Evolutionary conservation across 2,888 invertebrate species (phyloP), one percentile per base, ranked within the genome.

Genomic region (Sarcophaga variegata): DNA sequence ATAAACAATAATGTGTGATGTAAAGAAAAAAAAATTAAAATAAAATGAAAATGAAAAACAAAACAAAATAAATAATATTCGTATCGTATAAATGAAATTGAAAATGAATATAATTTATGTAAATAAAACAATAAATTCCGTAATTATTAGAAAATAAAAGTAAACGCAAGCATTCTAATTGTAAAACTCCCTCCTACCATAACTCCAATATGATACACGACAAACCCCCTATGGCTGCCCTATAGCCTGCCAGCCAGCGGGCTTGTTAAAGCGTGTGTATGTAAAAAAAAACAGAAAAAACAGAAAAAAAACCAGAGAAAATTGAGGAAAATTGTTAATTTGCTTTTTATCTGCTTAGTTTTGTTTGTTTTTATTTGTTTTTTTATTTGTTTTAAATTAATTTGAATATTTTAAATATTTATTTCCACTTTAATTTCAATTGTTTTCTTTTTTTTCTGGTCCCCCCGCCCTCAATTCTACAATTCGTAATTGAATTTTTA

Each of bases 1-100:
- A 62, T n/a, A 83, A 49, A 78, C 62, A 66, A 64, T 59, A 5
- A 22, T 71, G 80, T 84, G 84, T 84, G 84, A 85, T 85, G 75
- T 79, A 72, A 81, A 72, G 66, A 82, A 49, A 14, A 74, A 69
- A 74, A 67, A 22, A 14, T 54, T 54, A n/a, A 22, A 22, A 1
- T 22, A 22, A 22, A 22, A 22, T 22, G 22, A 54, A 54, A 54
- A 37, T 37, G 4, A 49, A 49, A 49, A 49, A 49, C 49, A 14
- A 49, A 11, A 49, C 11, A 12, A 54, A 54, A 54, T 0, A 54
- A 54, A 14, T 54, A 37, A 37, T 37, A 37, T 37, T 37, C 37
- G 37, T 37, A 37, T 37, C 37, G 37, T 37, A 37, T 37, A 37
- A 37, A 54, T 54, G 4, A 54, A 54, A 49, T 49, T 54, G 17